These are phyloP conservation scores for Chrysocyon brachyurus DNA, from an alignment of 2,797 vertebrate species.

Conservation along the genomic window DNA sequence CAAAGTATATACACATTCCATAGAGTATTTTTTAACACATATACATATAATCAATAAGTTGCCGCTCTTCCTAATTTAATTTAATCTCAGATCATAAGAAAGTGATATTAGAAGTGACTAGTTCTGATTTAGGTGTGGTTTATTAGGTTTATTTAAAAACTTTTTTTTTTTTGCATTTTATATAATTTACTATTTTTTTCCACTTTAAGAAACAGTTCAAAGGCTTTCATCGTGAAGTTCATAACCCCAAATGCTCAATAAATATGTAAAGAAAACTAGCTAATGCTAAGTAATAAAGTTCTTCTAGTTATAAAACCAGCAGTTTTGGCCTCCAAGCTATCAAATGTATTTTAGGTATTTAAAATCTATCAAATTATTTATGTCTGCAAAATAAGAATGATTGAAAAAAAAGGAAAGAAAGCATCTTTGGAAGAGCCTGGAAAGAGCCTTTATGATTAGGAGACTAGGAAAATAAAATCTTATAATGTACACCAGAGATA, in stretches of 20 bases:
- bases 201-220: background rate
- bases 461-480: background rate
- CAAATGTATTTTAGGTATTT: conserved; percentile 13
- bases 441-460: background rate
- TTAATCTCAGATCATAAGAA: background rate
- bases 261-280: conserved; percentile 34
- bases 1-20: background rate
- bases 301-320: conserved; percentile 1
- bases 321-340: background rate
- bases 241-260: background rate
- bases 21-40: background rate
- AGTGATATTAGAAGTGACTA: background rate
- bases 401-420: background rate
- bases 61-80: background rate
- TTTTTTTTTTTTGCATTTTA: background rate
- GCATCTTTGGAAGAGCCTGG: background rate
- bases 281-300: conserved; percentile 28
- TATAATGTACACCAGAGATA: background rate
- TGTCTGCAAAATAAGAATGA: background rate
- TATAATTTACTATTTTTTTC: background rate
- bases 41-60: background rate
- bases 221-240: background rate
- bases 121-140: background rate
- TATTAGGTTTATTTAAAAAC: background rate
- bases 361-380: background rate